Base-by-base conservation (phyloP, 2,888 invertebrate genomes). In the Nemotelus pantherinus region DNA sequence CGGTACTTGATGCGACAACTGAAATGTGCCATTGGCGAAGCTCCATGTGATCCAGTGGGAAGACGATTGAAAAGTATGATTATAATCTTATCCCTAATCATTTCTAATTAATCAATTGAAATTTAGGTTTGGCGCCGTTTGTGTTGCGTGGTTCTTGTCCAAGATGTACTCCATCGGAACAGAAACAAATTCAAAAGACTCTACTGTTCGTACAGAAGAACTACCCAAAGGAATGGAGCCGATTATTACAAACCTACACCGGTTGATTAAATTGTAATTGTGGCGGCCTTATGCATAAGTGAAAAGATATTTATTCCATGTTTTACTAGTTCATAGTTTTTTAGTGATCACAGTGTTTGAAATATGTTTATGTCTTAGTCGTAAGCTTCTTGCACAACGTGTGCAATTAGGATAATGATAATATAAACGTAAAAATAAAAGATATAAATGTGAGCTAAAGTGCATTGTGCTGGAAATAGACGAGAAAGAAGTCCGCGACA, bases 201-300 rank as follows among this genome's bases (percentile, higher is more conserved):
- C 88, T 94, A 9, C 90, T 92, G 39, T 92, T 93, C 86, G 92
- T 94, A 76, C 93, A 94, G 84, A 88, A 92, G 82, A 91, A 92
- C 85, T 93, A 90, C 84, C 94, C 94, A 4, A 92, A 92, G 82
- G 93, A 94, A 85, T 94, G 93, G 93, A 89, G 90, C 76, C 93
- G 92, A 87, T 89, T 93, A 81, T 89, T 93, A 41, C 91, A 91
- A 83, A 91, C 92, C 82, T 93, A 93, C 83, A 89, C 91, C 7
- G 92, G 91, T 78, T 90, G 83, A 84, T 70, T 57, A 39, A 5
- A 10, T 71, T 67, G n/a, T 1, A 7, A 3, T 25, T 25, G 4
- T 4, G 5, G 39, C 39, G 41, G 43, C 5, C 10, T 25, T 63
- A 63, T 43, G 63, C 10, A 43, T 43, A 63, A 63, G 4, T 1